Conservation (phyloP, 2,113 vertebrate species). For the Dolichotis patagonum region DNA sequence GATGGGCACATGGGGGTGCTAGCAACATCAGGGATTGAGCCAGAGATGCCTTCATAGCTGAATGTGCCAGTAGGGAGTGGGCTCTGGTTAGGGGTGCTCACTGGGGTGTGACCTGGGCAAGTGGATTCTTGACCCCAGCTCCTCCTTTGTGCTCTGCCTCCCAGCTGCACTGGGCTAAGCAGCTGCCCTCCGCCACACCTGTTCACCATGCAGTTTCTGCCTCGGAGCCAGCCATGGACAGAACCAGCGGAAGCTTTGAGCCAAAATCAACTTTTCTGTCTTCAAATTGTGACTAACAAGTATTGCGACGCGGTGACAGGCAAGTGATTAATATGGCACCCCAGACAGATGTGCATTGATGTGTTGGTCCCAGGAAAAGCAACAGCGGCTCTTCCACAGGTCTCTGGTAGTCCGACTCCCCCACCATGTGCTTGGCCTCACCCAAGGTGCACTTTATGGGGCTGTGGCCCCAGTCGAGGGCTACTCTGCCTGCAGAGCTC, state of each 20-base stretch:
- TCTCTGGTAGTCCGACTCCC: background rate
- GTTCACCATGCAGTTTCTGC: background rate
- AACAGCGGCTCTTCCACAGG: background rate
- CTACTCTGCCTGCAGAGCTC: background rate
- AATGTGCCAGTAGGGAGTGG: background rate
- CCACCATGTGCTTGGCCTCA: too few species aligned
- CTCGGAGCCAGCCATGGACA: too few species aligned
- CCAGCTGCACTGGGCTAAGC: background rate
- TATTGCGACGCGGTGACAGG: background rate
- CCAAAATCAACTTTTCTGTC: background rate
- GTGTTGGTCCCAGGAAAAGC: background rate
- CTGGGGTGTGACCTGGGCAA: background rate
- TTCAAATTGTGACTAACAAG: background rate
- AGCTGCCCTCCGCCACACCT: background rate
- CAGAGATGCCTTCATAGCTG: background rate
- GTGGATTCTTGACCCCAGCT: background rate
- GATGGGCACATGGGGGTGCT: background rate
- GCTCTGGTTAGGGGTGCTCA: background rate
- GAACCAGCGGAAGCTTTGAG: background rate
- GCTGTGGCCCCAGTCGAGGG: background rate
- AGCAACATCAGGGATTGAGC: background rate
- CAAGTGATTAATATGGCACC: background rate
- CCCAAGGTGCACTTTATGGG: background rate
- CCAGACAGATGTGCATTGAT: background rate
- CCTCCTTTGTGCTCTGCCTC: background rate